These are phyloP conservation scores for Brachionus angularis DNA, from an alignment of 1,140 invertebrate genomes.

Conservation along the genomic window DNA sequence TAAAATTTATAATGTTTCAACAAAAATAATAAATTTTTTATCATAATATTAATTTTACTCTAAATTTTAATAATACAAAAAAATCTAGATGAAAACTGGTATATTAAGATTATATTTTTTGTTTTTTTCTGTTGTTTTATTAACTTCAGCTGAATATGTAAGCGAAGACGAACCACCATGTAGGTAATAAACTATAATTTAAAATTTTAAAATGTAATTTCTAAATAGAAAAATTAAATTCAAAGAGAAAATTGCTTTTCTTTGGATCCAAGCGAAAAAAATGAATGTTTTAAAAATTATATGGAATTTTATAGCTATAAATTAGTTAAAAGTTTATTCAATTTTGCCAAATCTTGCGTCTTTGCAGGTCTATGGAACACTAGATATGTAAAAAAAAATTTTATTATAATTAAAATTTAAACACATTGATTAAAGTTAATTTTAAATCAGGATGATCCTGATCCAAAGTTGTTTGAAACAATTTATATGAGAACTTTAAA, in stretches of 20 bases:
- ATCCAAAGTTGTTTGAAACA: conserved; percentile 7
- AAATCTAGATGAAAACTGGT: neutral
- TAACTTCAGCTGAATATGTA: conserved; percentile 1
- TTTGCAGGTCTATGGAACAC: conserved; percentile 33
- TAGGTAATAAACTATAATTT: conserved; percentile 2
- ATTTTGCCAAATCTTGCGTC: conserved; percentile 22
- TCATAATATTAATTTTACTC: no score
- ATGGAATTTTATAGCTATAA: conserved; percentile 22
- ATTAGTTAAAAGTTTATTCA: conserved; percentile 22
- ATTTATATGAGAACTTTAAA: neutral
- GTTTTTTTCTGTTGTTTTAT: neutral
- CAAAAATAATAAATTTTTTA: neutral
- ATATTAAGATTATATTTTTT: no score
- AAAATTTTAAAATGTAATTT: neutral
- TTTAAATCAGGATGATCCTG: conserved; percentile 18
- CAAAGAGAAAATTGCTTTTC: conserved; percentile 4
- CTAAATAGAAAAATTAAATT: neutral
- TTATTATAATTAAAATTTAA: neutral
- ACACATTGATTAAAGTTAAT: neutral
- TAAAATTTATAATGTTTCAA: neutral
- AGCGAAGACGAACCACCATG: conserved; percentile 32
- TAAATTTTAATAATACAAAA: no score
- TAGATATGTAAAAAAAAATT: conserved; percentile 10
- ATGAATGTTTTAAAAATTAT: conserved; percentile 1
- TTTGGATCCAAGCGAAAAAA: neutral